Conservation (phyloP, 2,888 invertebrate species). For the Drosophila nigricruria region DNA sequence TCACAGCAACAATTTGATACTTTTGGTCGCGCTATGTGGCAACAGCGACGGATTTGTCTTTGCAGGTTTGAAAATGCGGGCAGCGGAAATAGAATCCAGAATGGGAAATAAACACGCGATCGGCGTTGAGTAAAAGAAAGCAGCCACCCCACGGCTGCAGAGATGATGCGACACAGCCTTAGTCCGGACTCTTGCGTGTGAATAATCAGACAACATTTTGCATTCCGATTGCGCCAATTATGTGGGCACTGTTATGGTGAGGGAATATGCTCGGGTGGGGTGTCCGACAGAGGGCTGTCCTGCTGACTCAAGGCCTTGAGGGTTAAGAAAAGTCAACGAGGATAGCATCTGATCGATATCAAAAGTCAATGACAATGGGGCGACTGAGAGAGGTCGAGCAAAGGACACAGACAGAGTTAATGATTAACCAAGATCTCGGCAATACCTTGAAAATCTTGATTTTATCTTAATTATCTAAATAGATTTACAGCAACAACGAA, state of each 20-base stretch:
- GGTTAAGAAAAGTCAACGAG: conserved; percentile 54
- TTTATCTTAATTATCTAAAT: conserved; percentile 18
- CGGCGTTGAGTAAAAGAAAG: conserved; percentile 46
- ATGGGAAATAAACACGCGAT: conserved; percentile 74
- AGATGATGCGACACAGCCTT: conserved; percentile 46
- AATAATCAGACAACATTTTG: conserved; percentile 74
- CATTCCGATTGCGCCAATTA: conserved; percentile 68
- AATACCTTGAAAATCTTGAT: conserved; percentile 8
- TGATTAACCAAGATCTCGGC: conserved; percentile 18
- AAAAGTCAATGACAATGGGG: conserved; percentile 58
- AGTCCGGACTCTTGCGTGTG: conserved; percentile 58
- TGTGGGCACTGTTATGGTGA: conserved; percentile 60
- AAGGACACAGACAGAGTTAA: conserved; percentile 8
- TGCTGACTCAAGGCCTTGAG: conserved; percentile 27
- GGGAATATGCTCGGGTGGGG: conserved; percentile 37
- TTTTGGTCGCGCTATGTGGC: conserved; percentile 71
- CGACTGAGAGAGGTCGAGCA: conserved; percentile 8
- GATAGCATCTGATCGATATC: conserved; percentile 63
- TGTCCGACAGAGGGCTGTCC: conserved; percentile 37
- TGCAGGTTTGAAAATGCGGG: conserved; percentile 76
- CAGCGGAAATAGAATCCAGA: conserved; percentile 59
- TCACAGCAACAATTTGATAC: conserved; percentile 75
- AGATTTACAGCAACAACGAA: neutral
- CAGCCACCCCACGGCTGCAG: conserved; percentile 61
- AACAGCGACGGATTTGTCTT: conserved; percentile 52